Evolutionary conservation across 1,140 invertebrate species (phyloP).

Genomic region (Holcopasites calliopsidis): DNA sequence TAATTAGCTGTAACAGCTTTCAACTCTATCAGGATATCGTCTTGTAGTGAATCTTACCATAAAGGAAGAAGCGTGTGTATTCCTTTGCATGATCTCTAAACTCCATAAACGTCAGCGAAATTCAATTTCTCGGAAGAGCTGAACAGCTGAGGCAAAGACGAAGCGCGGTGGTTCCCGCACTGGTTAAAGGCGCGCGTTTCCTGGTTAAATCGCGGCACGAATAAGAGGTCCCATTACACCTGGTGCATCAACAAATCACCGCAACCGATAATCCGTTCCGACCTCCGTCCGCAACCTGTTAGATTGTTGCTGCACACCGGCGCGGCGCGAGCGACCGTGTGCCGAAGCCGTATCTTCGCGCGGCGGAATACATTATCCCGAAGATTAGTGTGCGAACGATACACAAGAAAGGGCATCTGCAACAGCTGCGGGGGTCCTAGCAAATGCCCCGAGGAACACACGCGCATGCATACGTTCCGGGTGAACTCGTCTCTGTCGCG

Average conservation of each 20-base stretch:
- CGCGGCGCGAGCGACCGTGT: slow-evolving; percentile 44
- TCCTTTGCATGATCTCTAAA: neutral
- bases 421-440: slow-evolving; percentile 45
- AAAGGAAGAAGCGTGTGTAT: no score
- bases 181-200: slow-evolving; percentile 24
- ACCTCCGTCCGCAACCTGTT: slow-evolving; percentile 64
- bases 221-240: slow-evolving; percentile 60
- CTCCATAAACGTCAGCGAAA: neutral
- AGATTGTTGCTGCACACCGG: slow-evolving; percentile 42
- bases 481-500: slow-evolving; percentile 23
- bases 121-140: slow-evolving; percentile 15
- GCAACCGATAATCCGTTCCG: slow-evolving; percentile 64
- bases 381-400: slow-evolving; percentile 72
- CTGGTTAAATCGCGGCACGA: slow-evolving; percentile 53
- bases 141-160: neutral
- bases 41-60: no score
- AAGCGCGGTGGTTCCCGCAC: neutral
- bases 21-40: no score
- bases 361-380: slow-evolving; percentile 66
- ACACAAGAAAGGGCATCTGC: slow-evolving; percentile 58
- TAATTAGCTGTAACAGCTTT: no score
- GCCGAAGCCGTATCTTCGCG: slow-evolving; percentile 56
- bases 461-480: no score
- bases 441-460: slow-evolving; percentile 35
- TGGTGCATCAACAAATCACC: slow-evolving; percentile 55